A percentile compares a stretch with the other conserved stretches of the same genome.
Conservation (phyloP, 2,888 invertebrate species). For the Alloplasta piceator region DNA sequence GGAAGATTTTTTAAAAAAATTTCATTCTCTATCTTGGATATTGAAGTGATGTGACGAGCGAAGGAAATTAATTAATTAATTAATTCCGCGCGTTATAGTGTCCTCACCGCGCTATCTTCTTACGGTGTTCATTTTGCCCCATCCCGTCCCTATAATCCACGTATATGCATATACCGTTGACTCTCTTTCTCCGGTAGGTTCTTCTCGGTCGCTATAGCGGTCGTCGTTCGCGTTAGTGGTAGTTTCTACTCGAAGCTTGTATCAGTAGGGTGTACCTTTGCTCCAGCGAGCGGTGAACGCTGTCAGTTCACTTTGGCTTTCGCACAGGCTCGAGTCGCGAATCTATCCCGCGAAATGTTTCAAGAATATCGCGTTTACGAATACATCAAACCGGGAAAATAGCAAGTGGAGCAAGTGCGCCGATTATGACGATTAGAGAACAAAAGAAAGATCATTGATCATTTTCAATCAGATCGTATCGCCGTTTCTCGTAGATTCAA, state of each 20-base stretch:
- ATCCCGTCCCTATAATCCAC: no score
- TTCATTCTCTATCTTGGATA: no score
- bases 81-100: neutral
- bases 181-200: neutral
- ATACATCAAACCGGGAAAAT: neutral
- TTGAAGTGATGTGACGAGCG: no score
- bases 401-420: neutral
- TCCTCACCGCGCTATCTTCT: no score
- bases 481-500: no score
- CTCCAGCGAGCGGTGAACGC: conserved; percentile 78
- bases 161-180: neutral
- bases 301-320: conserved; percentile 78
- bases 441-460: neutral
- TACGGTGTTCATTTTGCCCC: no score
- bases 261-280: conserved; percentile 76
- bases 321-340: conserved; percentile 74
- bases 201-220: conserved; percentile 18
- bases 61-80: no score
- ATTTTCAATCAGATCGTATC: no score
- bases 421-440: neutral
- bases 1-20: no score
- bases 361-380: conserved; percentile 26
- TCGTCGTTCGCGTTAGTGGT: conserved; percentile 65
- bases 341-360: conserved; percentile 70
- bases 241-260: conserved; percentile 68